Percentiles rank a stretch among this genome's conserved stretches.
Evolutionary conservation across 2,888 invertebrate species (phyloP).

Genomic region (Blastobasis lacticolella): DNA sequence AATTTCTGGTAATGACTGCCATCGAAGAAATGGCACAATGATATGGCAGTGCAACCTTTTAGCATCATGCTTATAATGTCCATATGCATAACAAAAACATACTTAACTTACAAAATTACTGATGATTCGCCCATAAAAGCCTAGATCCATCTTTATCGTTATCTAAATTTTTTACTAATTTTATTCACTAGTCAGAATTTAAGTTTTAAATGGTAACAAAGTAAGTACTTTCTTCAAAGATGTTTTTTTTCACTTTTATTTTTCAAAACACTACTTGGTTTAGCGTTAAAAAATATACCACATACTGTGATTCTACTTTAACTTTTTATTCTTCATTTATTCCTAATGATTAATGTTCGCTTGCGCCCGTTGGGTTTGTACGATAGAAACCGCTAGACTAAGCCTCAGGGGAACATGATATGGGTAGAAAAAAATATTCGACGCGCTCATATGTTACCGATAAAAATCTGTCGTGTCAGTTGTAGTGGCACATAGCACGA

Average conservation of each 20-base stretch:
- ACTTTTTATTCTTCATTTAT: too few species aligned
- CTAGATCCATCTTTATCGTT: constrained; percentile 44
- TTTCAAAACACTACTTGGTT: too few species aligned
- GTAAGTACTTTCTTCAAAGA: constrained; percentile 1
- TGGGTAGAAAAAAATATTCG: constrained; percentile 20
- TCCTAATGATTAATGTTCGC: too few species aligned
- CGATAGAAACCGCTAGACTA: constrained; percentile 50
- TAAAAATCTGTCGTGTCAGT: constrained; percentile 40
- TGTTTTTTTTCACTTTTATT: too few species aligned
- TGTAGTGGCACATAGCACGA: constrained; percentile 47
- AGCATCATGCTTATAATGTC: too few species aligned
- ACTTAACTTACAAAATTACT: constrained; percentile 58
- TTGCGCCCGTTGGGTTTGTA: constrained; percentile 40
- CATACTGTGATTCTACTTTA: too few species aligned
- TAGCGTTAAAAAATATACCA: too few species aligned
- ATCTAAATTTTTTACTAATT: neutral
- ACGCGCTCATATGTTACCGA: constrained; percentile 47
- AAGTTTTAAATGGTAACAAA: constrained; percentile 13
- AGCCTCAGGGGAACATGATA: constrained; percentile 30
- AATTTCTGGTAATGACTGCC: too few species aligned
- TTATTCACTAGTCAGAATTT: neutral
- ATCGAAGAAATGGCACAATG: too few species aligned
- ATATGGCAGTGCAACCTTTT: too few species aligned
- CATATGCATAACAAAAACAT: neutral
- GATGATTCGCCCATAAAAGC: constrained; percentile 52